Base-by-base conservation (phyloP, 2,888 invertebrate genomes). In the Lampropteryx suffumata region DNA sequence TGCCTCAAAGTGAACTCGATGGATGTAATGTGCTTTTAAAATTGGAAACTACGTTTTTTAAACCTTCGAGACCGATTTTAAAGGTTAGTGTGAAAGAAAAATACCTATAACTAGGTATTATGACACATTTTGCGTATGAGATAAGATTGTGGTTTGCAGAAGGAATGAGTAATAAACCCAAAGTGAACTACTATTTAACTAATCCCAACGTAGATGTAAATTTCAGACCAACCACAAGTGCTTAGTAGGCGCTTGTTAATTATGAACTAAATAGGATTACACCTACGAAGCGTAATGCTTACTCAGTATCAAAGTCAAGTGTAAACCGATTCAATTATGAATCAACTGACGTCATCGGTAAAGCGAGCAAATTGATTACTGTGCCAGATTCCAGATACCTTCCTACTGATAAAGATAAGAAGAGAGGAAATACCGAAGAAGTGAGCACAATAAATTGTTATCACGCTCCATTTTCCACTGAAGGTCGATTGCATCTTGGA, bases 1-100 rank as follows among this genome's bases (percentile, higher is more conserved):
- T 82, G 70, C 73, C 64, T 67, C 71, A 71, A 76, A 82, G 86
- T 87, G 87, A 86, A 85, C 84, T 86, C 66, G 69, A 77, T 82
- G 82, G 79, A 81, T 82, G 67, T 79, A 82, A 82, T 76, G 86
- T 87, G 85, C 67, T 79, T 79, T 73, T 82, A 76, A 80, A 77
- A 83, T 85, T 79, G 83, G 77, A 84, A 81, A 79, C 70, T 67
- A 75, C 73, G 69, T 71, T 56, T 67, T 63, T 50, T 58, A 49
- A 52, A 69, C 59, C 65, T 57, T 57, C 61, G 55, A 67, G 62
- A 69, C 61, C 73, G 73, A 79, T 74, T 73, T 73, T 67, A 61
- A 64, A 81, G 78, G 82, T 82, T 69, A 56, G 80, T 76, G 61
- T 50, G 29, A 50, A 52, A 37, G n/a, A n/a, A 26, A 53, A 30